phyloP scores from a whole-genome alignment of 2,113 vertebrate genomes.

The Sakesphorus luctuosus region DNA sequence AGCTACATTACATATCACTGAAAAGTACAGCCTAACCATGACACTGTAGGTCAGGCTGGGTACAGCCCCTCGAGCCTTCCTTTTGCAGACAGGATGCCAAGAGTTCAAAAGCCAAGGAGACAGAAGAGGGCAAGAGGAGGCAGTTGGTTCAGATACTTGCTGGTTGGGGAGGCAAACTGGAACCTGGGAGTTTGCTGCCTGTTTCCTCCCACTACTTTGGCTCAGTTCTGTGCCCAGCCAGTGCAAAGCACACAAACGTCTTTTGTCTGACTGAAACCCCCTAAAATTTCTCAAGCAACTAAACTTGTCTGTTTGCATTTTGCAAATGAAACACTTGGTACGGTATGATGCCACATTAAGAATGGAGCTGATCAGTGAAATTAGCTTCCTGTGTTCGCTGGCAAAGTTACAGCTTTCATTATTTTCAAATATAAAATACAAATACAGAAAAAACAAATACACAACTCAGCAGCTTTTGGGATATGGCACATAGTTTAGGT shows the following conservation, averaged over 20 bases:
- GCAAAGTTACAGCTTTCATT: not conserved
- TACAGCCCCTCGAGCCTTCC: not conserved
- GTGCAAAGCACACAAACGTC: not conserved
- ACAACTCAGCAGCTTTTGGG: not conserved
- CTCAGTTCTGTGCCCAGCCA: not conserved
- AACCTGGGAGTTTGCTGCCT: not conserved
- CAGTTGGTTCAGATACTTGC: not conserved
- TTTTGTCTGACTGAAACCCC: not conserved
- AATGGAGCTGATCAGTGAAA: conserved; percentile 2
- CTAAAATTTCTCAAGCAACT: not conserved
- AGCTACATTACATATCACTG: not conserved
- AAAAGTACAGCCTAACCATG: not conserved
- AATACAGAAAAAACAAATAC: not conserved
- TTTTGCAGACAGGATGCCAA: not conserved
- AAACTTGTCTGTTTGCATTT: conserved; percentile 3
- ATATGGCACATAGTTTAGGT: not conserved
- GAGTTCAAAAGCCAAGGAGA: not conserved
- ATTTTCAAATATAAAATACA: not conserved
- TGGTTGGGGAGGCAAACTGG: not conserved
- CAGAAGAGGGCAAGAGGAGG: not conserved
- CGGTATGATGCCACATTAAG: not conserved
- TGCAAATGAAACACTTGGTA: conserved; percentile 3
- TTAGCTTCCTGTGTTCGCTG: conserved; percentile 17
- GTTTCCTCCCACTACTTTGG: not conserved
- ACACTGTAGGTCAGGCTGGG: not conserved